Conservation (phyloP, 2,888 invertebrate genomes). For the Chrysina gloriosa region DNA sequence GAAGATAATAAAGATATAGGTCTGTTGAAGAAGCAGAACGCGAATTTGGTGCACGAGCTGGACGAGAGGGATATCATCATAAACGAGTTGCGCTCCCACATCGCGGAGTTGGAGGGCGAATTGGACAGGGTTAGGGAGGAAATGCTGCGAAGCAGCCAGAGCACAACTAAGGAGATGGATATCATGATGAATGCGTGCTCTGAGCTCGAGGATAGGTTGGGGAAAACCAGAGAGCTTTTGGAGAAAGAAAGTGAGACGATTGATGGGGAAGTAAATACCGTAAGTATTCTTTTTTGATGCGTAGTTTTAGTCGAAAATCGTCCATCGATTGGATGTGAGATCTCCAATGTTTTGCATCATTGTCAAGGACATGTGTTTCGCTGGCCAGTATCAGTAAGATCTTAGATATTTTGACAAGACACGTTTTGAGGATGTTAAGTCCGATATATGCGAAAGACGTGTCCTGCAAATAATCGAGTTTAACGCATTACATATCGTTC, state of each 20-base stretch:
- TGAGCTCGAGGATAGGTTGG: constrained; percentile 27
- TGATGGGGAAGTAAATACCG: constrained; percentile 14
- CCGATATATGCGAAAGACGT: too few relatives aligned
- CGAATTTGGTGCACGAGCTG: constrained; percentile 32
- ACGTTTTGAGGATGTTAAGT: too few relatives aligned
- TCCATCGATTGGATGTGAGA: too few relatives aligned
- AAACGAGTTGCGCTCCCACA: constrained; percentile 32
- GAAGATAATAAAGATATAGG: constrained; percentile 37
- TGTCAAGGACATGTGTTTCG: too few relatives aligned
- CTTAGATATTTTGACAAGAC: too few relatives aligned
- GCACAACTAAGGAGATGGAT: constrained; percentile 19
- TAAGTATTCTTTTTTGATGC: not conserved
- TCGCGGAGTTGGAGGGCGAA: constrained; percentile 34
- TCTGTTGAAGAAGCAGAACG: constrained; percentile 40
- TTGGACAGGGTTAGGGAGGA: constrained; percentile 25
- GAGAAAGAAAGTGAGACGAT: constrained; percentile 4
- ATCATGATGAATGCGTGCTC: constrained; percentile 11
- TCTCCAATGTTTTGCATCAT: too few relatives aligned
- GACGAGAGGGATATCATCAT: constrained; percentile 40
- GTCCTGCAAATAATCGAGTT: too few relatives aligned
- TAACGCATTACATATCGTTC: not conserved
- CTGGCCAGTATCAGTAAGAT: too few relatives aligned
- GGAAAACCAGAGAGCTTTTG: constrained; percentile 9
- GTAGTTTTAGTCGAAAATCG: too few relatives aligned
- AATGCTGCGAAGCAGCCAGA: constrained; percentile 11